Evolutionary conservation across 2,113 vertebrate genomes (phyloP), one percentile per base, ranked within the genome.

Genomic region (Oryctolagus cuniculus): DNA sequence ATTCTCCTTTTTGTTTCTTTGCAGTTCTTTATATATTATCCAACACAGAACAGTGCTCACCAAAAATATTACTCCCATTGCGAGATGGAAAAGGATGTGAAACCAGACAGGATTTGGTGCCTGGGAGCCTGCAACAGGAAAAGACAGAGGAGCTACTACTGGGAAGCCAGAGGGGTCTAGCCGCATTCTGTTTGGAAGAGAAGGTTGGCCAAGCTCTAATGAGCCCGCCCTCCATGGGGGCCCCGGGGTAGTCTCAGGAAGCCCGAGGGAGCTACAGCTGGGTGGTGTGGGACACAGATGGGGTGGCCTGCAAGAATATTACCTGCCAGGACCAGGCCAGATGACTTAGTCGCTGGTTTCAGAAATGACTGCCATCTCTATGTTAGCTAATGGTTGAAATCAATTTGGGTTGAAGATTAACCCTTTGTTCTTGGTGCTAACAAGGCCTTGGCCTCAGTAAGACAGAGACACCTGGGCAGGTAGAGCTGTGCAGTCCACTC

Each of bases 1-100:
- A 84, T 75, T 69, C 66, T n/a, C 80, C 21, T 25, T 95, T 94
- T 94, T 94, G 79, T 83, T 87, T 91, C 38, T 94, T 72, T 66
- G 87, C 61, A 97, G 79, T 55, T 81, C 51, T 72, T 94, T 96
- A 36, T 29, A 5, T 89, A 93, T 89, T 49, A 38, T 87, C 24
- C 83, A 6, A 58, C 11, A 97, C 16, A 96, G 87, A 67, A 91
- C 22, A 7, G 93, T 97, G 72, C 67, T n/a, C 75, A 80, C 75
- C 84, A 96, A 73, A 87, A 95, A 84, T 22, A 94, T 63, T 49
- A 84, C 34, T 53, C 83, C 95, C 24, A 87, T 2, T 38, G n/a
- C 10, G 53, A 87, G 10, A 72, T 69, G 89, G 72, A 95, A 96
- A 75, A 94, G 29, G 29, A 87, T 38, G 27, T 87, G 93, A 91